These are phyloP conservation scores for Anhinga rufa DNA, from an alignment of 2,113 vertebrate genomes.

Conservation along the genomic window DNA sequence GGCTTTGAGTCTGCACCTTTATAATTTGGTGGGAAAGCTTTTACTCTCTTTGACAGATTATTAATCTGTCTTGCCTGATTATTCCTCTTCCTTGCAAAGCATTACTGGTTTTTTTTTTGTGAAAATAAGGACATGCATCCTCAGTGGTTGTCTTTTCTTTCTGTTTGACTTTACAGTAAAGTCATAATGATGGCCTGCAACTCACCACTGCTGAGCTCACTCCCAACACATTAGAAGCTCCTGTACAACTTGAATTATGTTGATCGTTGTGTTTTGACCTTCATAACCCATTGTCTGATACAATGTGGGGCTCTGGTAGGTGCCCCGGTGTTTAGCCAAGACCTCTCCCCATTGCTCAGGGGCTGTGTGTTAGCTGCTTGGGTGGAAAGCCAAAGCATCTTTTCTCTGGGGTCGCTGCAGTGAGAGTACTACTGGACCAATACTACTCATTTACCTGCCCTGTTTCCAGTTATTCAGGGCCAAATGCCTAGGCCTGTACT, in stretches of 20 bases:
- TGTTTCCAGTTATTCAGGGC: neutral
- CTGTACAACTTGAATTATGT: neutral
- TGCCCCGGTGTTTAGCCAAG: neutral
- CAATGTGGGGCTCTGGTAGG: neutral
- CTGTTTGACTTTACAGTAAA: neutral
- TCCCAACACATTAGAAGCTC: neutral
- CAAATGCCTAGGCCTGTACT: neutral
- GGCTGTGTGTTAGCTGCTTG: neutral
- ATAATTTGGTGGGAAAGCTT: neutral
- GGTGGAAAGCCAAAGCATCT: neutral
- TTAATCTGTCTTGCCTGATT: neutral
- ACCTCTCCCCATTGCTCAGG: neutral
- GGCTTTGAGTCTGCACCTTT: neutral
- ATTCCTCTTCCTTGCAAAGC: neutral
- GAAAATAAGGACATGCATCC: neutral
- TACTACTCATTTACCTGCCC: neutral
- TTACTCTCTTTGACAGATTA: slow-evolving; percentile 2
- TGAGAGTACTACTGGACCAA: neutral
- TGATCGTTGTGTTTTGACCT: neutral
- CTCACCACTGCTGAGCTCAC: too few species aligned
- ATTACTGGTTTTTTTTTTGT: neutral
- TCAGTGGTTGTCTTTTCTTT: neutral
- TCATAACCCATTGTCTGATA: neutral
- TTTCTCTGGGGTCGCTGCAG: neutral
- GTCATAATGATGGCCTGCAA: neutral